Base-by-base conservation (phyloP, 2,797 vertebrate genomes). In the Borostomias antarcticus region DNA sequence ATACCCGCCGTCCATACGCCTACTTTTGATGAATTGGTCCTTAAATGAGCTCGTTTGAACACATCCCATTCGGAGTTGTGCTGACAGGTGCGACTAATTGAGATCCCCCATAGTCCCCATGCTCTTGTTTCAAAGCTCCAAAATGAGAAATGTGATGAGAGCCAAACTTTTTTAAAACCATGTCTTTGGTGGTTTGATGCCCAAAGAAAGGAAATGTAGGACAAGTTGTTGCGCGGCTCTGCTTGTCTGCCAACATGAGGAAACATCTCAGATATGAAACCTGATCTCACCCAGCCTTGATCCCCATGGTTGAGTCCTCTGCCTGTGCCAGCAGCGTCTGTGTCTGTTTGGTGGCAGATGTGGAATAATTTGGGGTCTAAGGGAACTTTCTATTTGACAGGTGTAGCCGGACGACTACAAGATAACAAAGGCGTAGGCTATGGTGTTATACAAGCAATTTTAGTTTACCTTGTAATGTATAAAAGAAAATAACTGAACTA, bases 371-470 rank as follows among this genome's bases (percentile, higher is more conserved):
- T n/a, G n/a, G 45, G 19, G 43, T 30, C 30, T 63, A n/a, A 0
- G 33, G 60, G 37, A 68, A 54, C 40, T 23, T 63, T 47, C 56
- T 45, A 37, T 69, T 33, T 58, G 47, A 66, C 52, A 59, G 54
- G 60, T 68, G 62, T 68, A 15, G 57, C 56, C 21, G 40, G 40
- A 45, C 37, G 15, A 40, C 40, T 15, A 15, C n/a, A 15, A 3
- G 40, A 15, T n/a, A 45, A 15, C 17, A 45, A 45, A 17, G 40
- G 15, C n/a, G n/a, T n/a, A n/a, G n/a, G n/a, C n/a, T n/a, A n/a
- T n/a, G n/a, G n/a, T n/a, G n/a, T n/a, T n/a, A n/a, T n/a, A n/a
- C n/a, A n/a, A n/a, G n/a, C n/a, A n/a, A n/a, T n/a, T n/a, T n/a
- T n/a, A n/a, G n/a, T n/a, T n/a, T n/a, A n/a, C n/a, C n/a, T n/a